phyloP scores from a whole-genome alignment of 2,888 invertebrate species.

The Lochmaea crataegi region DNA sequence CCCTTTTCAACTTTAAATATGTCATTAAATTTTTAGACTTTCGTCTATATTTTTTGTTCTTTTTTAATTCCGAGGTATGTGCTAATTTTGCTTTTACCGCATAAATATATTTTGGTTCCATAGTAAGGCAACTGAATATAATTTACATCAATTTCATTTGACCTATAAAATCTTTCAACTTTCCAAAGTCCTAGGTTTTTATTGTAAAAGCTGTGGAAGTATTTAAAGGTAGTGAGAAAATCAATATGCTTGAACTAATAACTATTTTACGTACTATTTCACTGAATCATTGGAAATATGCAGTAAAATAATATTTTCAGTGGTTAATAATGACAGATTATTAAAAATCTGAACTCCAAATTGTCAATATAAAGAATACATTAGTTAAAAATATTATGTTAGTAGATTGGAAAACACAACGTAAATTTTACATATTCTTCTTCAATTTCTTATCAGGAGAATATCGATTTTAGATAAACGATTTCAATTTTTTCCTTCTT shows the following conservation, averaged over 20 bases:
- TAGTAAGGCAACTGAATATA: neutral
- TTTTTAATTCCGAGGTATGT: neutral
- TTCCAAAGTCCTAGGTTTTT: neutral
- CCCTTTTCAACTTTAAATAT: constrained; percentile 19
- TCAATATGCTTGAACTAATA: neutral
- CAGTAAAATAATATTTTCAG: no score
- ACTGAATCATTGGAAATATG: no score
- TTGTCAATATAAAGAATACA: no score
- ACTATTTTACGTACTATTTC: no score
- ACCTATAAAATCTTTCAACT: neutral
- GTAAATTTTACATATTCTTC: neutral
- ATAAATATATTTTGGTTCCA: neutral
- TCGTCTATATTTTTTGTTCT: no score
- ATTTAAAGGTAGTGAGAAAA: neutral
- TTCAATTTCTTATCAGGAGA: neutral
- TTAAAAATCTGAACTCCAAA: no score
- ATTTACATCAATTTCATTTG: neutral
- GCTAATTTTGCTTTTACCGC: neutral
- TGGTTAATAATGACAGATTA: no score
- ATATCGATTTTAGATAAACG: neutral
- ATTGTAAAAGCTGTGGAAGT: neutral
- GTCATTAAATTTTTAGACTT: constrained; percentile 7
- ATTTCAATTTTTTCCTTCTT: neutral
- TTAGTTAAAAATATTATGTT: no score
- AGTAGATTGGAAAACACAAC: neutral